Percentiles rank a stretch among this genome's conserved stretches.
phyloP scores from a whole-genome alignment of 2,113 vertebrate genomes.

The Cygnus atratus region DNA sequence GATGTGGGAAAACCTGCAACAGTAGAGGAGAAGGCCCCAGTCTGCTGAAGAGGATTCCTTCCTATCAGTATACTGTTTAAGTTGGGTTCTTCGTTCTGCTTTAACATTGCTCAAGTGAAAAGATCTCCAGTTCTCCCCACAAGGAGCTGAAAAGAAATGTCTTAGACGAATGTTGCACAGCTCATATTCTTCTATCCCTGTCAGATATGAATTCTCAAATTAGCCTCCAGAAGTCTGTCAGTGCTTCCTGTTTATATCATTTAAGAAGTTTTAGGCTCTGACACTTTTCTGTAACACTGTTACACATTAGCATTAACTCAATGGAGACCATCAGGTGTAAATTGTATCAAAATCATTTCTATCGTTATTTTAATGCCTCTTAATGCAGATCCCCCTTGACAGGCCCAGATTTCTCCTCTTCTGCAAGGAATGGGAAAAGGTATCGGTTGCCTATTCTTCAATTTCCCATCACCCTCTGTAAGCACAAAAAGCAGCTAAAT shows the following conservation, averaged over 20 bases:
- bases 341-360: neutral
- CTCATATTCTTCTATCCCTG: neutral
- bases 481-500: neutral
- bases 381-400: neutral
- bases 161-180: neutral
- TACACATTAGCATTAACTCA: neutral
- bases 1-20: neutral
- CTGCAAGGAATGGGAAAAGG: neutral
- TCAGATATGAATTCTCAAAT: neutral
- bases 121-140: neutral
- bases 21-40: neutral
- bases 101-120: neutral
- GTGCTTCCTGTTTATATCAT: neutral
- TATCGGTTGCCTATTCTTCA: neutral
- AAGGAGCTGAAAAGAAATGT: neutral
- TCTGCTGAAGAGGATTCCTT: neutral
- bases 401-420: neutral
- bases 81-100: neutral
- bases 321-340: neutral
- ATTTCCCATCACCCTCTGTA: neutral
- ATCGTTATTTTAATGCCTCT: neutral
- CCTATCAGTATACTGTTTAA: neutral
- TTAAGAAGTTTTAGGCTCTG: neutral
- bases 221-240: neutral
- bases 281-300: neutral